These are phyloP conservation scores for Drosophila merina DNA, from an alignment of 2,888 invertebrate genomes.

Conservation along the genomic window DNA sequence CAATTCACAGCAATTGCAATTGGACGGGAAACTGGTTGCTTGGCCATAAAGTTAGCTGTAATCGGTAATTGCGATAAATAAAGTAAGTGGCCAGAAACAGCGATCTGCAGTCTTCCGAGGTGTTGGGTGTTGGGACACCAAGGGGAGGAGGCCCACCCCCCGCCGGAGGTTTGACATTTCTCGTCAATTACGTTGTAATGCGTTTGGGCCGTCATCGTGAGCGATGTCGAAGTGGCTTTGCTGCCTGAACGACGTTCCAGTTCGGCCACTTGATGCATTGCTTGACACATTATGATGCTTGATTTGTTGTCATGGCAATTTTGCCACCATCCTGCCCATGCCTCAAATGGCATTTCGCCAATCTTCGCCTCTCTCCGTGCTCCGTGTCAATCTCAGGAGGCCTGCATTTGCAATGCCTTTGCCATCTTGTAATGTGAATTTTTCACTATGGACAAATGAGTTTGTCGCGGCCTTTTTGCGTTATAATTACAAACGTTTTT, in stretches of 20 bases:
- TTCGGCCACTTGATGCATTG: slow-evolving; percentile 76
- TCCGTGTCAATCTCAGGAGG: slow-evolving; percentile 33
- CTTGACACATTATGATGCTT: slow-evolving; percentile 79
- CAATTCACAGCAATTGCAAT: slow-evolving; percentile 59
- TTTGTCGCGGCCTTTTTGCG: slow-evolving; percentile 73
- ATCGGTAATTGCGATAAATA: slow-evolving; percentile 67
- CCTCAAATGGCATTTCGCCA: slow-evolving; percentile 62
- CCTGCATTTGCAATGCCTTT: slow-evolving; percentile 5
- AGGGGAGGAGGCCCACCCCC: not conserved
- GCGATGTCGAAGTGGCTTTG: slow-evolving; percentile 5
- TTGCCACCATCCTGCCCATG: slow-evolving; percentile 66
- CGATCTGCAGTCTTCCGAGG: slow-evolving; percentile 5
- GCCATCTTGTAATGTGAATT: slow-evolving; percentile 70
- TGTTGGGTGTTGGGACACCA: slow-evolving; percentile 29
- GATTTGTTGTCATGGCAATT: slow-evolving; percentile 78
- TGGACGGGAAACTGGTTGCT: slow-evolving; percentile 41
- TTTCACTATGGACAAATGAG: slow-evolving; percentile 80
- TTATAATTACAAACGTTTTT: slow-evolving; percentile 52
- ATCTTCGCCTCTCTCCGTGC: slow-evolving; percentile 40
- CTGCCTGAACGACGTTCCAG: slow-evolving; percentile 45
- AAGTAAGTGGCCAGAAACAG: slow-evolving; percentile 51
- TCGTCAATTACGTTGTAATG: slow-evolving; percentile 82
- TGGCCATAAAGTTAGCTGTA: slow-evolving; percentile 49
- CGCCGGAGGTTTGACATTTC: slow-evolving; percentile 79
- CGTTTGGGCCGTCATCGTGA: slow-evolving; percentile 45